Percentiles rank a stretch among this genome's conserved stretches.
These are phyloP conservation scores for Eulacestoma nigropectus DNA, from an alignment of 2,113 vertebrate species.

Conservation along the genomic window DNA sequence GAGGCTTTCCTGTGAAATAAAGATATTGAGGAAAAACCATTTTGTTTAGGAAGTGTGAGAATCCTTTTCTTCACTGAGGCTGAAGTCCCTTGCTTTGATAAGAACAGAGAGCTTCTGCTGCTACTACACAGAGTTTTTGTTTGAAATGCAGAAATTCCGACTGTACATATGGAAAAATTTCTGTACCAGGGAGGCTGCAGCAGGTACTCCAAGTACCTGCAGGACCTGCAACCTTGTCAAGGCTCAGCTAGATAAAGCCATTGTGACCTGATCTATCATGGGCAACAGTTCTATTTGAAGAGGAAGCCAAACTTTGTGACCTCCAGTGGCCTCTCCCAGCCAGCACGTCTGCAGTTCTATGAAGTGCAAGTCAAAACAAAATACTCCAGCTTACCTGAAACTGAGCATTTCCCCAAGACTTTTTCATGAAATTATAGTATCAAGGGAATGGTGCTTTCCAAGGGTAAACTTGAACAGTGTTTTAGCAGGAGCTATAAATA, in stretches of 20 bases:
- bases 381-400: background rate
- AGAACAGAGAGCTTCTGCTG: background rate
- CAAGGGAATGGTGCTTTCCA: background rate
- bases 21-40: background rate
- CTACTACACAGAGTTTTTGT: background rate
- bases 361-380: background rate
- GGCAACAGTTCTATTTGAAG: background rate
- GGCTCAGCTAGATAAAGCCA: background rate
- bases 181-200: background rate
- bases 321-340: background rate
- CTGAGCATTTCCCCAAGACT: background rate
- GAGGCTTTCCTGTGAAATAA: background rate
- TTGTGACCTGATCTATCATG: background rate
- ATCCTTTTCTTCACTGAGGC: background rate
- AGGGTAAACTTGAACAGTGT: background rate
- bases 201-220: background rate
- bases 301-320: background rate
- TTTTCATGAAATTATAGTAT: background rate
- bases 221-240: background rate
- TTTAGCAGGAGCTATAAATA: background rate
- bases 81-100: background rate
- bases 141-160: background rate
- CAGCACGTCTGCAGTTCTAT: background rate
- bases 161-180: background rate
- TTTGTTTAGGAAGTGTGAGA: background rate